Conservation (phyloP, 2,113 vertebrate genomes). For the Beaufortia kweichowensis region DNA sequence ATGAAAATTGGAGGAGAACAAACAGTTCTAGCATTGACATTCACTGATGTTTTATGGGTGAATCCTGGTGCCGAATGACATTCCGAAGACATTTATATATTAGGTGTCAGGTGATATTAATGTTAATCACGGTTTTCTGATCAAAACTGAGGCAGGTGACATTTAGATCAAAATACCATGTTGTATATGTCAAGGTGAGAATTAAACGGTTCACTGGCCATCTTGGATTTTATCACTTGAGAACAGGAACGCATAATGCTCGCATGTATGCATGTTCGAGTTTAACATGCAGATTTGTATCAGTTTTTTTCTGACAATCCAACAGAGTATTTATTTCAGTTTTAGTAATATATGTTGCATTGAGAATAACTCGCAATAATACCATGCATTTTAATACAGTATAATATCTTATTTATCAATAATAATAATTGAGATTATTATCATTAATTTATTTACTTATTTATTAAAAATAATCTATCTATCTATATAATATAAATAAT, state of each 20-base stretch:
- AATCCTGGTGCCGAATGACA: constrained; percentile 53
- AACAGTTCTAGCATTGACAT: constrained; percentile 12
- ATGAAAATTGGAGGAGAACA: constrained; percentile 30
- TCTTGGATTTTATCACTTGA: background rate
- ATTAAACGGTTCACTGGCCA: constrained; percentile 45
- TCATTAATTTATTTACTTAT: too few relatives aligned
- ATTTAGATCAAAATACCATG: constrained; percentile 74
- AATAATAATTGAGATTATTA: too few relatives aligned
- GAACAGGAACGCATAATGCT: background rate
- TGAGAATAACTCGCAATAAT: too few relatives aligned
- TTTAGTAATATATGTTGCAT: too few relatives aligned
- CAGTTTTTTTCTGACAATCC: too few relatives aligned
- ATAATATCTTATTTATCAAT: too few relatives aligned
- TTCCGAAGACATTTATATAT: constrained; percentile 61
- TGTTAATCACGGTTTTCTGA: constrained; percentile 58
- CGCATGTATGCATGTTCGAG: constrained; percentile 6
- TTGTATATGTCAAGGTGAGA: constrained; percentile 59
- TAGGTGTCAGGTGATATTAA: constrained; percentile 41
- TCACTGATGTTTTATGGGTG: constrained; percentile 31
- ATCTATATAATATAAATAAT: too few relatives aligned
- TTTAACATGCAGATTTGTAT: constrained; percentile 9
- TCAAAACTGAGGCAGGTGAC: constrained; percentile 65
- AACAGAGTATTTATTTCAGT: too few relatives aligned
- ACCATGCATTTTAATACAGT: too few relatives aligned
- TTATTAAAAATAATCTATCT: too few relatives aligned